A percentile compares a stretch with the other conserved stretches of the same genome.
Conservation (phyloP, 2,797 vertebrate genomes). For the Rhinella marina region DNA sequence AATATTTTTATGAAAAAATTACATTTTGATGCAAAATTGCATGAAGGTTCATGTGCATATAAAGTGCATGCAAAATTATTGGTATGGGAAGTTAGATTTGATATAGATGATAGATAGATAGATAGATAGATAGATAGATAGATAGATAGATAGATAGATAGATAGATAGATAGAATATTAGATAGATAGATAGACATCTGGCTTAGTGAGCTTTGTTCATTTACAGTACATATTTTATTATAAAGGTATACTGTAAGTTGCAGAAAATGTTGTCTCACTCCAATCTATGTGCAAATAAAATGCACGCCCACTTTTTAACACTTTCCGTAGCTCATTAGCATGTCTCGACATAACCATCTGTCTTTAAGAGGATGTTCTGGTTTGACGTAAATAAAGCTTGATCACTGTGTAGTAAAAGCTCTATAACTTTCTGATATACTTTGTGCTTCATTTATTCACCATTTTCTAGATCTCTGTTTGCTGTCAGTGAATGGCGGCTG, state of each 20-base stretch:
- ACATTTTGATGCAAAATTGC: no score
- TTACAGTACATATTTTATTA: not conserved
- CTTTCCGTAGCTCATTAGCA: conserved; percentile 4
- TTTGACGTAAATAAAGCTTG: no score
- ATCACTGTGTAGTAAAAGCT: not conserved
- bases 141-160: not conserved
- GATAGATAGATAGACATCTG: not conserved
- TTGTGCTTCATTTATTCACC: not conserved
- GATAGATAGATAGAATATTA: not conserved
- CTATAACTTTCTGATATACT: not conserved
- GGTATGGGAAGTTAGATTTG: no score
- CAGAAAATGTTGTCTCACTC: not conserved
- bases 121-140: not conserved
- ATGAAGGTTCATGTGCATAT: no score
- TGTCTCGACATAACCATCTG: not conserved
- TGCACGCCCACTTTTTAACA: conserved; percentile 18
- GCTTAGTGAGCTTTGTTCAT: not conserved
- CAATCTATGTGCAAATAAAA: not conserved
- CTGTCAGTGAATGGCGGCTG: no score
- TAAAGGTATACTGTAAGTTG: not conserved
- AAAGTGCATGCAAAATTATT: no score
- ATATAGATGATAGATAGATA: not conserved
- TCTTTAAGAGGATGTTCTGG: not conserved
- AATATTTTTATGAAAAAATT: no score
- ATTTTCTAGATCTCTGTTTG: not conserved